A percentile compares a stretch with the other conserved stretches of the same genome.
Evolutionary conservation across 2,797 vertebrate genomes (phyloP).

Genomic region (Neostethus bicornis): DNA sequence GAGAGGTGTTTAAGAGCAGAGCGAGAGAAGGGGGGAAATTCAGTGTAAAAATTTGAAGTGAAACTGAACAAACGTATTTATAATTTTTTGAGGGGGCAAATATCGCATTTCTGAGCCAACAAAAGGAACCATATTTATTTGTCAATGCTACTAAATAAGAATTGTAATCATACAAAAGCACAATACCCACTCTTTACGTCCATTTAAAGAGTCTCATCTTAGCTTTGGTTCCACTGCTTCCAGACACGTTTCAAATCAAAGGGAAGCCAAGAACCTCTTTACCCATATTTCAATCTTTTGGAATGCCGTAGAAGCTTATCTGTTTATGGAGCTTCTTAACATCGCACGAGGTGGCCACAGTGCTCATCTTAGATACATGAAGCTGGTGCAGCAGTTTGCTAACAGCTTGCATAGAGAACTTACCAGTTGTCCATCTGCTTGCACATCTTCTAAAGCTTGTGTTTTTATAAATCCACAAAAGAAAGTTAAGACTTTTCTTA

Average conservation of each 20-base stretch:
- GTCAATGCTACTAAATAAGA: too few relatives aligned
- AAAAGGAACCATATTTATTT: too few relatives aligned
- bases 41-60: too few relatives aligned
- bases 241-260: slow-evolving; percentile 12
- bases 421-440: slow-evolving; percentile 19
- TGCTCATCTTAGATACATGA: slow-evolving; percentile 3
- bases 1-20: too few relatives aligned
- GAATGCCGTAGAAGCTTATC: slow-evolving; percentile 19
- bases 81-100: too few relatives aligned
- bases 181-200: too few relatives aligned
- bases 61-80: too few relatives aligned
- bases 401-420: slow-evolving; percentile 64
- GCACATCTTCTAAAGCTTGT: slow-evolving; percentile 8
- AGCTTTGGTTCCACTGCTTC: slow-evolving; percentile 8
- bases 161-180: too few relatives aligned
- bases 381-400: slow-evolving; percentile 27
- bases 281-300: slow-evolving; percentile 3
- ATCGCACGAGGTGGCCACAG: slow-evolving; percentile 8
- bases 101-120: too few relatives aligned
- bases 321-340: slow-evolving; percentile 17
- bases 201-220: slow-evolving; percentile 8
- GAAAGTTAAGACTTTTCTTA: slow-evolving; percentile 5
- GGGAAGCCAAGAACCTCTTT: slow-evolving; percentile 4
- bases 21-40: too few relatives aligned
- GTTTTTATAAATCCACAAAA: slow-evolving; percentile 23